phyloP scores from a whole-genome alignment of 2,113 vertebrate genomes.

The Bambusicola thoracicus region DNA sequence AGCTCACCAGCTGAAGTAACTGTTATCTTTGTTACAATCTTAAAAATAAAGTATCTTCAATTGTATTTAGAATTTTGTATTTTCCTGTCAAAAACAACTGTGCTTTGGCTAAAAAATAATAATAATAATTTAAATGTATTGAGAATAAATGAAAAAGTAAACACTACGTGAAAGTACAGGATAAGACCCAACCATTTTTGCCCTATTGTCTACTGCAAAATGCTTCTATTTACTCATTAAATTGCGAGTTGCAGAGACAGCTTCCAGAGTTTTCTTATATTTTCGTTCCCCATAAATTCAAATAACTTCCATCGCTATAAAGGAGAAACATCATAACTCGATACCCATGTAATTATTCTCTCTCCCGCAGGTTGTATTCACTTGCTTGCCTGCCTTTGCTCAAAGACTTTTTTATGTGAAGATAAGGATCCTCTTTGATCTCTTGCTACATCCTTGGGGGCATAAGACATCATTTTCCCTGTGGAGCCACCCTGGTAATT shows the following conservation, averaged over 20 bases:
- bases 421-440: constrained; percentile 53
- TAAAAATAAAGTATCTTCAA: neutral
- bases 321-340: neutral
- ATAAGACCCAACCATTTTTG: neutral
- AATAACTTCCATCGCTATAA: neutral
- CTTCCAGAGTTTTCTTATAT: neutral
- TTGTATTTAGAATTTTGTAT: neutral
- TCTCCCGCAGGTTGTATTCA: constrained; percentile 38
- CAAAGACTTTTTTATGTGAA: constrained; percentile 14
- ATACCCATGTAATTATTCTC: constrained; percentile 43
- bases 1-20: neutral
- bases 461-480: neutral
- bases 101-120: neutral
- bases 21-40: neutral
- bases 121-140: neutral
- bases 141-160: neutral
- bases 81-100: neutral
- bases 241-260: neutral
- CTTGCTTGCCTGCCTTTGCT: neutral
- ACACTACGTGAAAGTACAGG: neutral
- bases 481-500: neutral
- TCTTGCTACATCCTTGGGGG: neutral
- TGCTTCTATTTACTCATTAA: neutral
- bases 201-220: neutral
- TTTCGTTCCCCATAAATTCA: neutral